These are phyloP conservation scores for Cinclus cinclus DNA, from an alignment of 2,113 vertebrate species.

Conservation along the genomic window DNA sequence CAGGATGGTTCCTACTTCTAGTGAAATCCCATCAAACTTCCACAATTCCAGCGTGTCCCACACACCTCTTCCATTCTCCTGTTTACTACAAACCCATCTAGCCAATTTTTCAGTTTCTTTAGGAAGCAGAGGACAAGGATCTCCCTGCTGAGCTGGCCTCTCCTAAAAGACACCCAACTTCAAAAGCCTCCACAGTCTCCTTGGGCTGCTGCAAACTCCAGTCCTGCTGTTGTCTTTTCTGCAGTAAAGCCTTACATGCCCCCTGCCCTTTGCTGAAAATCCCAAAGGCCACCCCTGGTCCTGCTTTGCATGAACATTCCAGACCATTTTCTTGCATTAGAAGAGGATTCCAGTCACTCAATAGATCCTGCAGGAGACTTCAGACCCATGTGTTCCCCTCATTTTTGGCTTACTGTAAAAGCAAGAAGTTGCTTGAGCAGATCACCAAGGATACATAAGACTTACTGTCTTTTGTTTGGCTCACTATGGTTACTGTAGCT, in stretches of 20 bases:
- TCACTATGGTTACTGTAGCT: constrained; percentile 62
- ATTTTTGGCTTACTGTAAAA: constrained; percentile 61
- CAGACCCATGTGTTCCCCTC: constrained; percentile 5
- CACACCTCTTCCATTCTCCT: not conserved
- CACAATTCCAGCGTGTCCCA: not conserved
- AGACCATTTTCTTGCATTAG: not conserved
- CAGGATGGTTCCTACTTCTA: not conserved
- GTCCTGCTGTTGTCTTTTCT: not conserved
- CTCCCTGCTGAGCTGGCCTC: not conserved
- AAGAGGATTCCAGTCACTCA: constrained; percentile 28
- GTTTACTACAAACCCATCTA: not conserved
- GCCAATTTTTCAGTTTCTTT: not conserved
- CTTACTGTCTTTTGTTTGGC: constrained; percentile 52
- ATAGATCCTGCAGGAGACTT: constrained; percentile 1
- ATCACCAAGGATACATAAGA: constrained; percentile 65
- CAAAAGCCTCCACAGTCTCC: not conserved
- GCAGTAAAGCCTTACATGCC: not conserved
- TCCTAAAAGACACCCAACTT: not conserved
- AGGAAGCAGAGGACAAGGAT: not conserved
- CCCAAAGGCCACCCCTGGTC: not conserved
- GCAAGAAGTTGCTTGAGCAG: constrained; percentile 51
- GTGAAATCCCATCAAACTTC: not conserved
- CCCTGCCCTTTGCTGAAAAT: not conserved
- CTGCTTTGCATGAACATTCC: constrained; percentile 3
- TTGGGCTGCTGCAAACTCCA: accelerated